Evolutionary conservation across 2,888 invertebrate species (phyloP), one percentile per base, ranked within the genome.

Genomic region (Agrenia bidenticulata): DNA sequence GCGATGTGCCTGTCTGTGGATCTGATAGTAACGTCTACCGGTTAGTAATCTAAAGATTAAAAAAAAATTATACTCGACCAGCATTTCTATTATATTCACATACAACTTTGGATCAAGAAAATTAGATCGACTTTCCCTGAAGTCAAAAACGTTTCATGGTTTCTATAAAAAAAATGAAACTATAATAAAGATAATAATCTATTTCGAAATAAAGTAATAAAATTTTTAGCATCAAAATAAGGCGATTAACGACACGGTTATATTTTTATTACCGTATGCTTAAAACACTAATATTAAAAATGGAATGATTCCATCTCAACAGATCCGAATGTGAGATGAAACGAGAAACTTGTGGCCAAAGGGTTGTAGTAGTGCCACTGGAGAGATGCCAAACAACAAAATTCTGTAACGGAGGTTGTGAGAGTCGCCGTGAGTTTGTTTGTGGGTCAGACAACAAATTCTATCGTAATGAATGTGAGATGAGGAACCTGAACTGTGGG

Each of bases 401-500:
- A 1, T 85, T 88, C 41, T 94, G 94, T 81, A 86, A 88, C 77
- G 81, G 82, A 5, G 83, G 85, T 75, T 90, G 90, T 78, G 85
- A 86, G 64, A 86, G 86, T 21, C 74, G 74, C 55, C 87, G 87
- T 70, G 81, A 84, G 72, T 92, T 91, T 78, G 90, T 93, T 58
- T 94, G 94, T 79, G 92, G 91, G 39, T 92, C 92, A 9, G 93
- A 94, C 80, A 92, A 91, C 80, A 87, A 91, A 78, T 89, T 94
- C 79, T 93, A 94, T 81, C 87, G 88, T 77, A 92, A 89, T 80
- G 90, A 92, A 81, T 94, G 94, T 78, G 87, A 92, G 79, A 94
- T 94, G 93, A 90, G 89, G 80, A 87, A 89, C 79, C 89, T 89
- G 78, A 93, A 93, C 79, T 94, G 93, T 81, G 93, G 90, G 89